phyloP scores from a whole-genome alignment of 2,113 vertebrate species.

The Nothobranchius kuhntae region DNA sequence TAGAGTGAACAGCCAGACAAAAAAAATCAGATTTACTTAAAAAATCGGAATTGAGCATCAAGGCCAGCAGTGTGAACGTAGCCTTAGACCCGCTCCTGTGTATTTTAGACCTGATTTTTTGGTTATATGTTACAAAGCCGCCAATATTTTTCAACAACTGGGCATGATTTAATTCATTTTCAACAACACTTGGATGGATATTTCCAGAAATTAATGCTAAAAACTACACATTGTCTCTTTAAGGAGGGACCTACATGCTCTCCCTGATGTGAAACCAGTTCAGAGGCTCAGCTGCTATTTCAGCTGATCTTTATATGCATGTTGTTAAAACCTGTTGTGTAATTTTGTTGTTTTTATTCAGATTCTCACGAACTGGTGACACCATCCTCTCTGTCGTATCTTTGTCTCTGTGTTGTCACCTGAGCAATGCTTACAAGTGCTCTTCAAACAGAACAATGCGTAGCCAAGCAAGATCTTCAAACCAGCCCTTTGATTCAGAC shows the following conservation, averaged over 20 bases:
- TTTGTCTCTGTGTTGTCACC: constrained; percentile 26
- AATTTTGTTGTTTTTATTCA: constrained; percentile 19
- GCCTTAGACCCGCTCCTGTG: too few species aligned
- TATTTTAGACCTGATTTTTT: too few species aligned
- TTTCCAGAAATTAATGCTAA: too few species aligned
- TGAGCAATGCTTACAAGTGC: constrained; percentile 28
- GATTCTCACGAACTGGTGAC: constrained; percentile 23
- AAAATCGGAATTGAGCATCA: too few species aligned
- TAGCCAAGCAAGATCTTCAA: constrained; percentile 54
- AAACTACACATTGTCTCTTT: neutral
- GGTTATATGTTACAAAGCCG: too few species aligned
- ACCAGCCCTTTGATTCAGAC: constrained; percentile 21
- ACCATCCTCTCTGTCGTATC: constrained; percentile 6
- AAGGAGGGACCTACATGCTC: constrained; percentile 19
- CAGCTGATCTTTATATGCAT: constrained; percentile 15
- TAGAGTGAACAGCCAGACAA: too few species aligned
- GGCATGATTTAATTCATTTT: too few species aligned
- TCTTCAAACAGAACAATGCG: constrained; percentile 31
- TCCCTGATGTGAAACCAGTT: constrained; percentile 16
- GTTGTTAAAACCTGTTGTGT: constrained; percentile 1
- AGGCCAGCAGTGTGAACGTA: too few species aligned
- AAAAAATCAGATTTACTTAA: too few species aligned
- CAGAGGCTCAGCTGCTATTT: constrained; percentile 10
- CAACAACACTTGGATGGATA: too few species aligned
- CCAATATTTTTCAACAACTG: too few species aligned